A percentile compares a stretch with the other conserved stretches of the same genome.
Evolutionary conservation across 2,113 vertebrate species (phyloP).

Genomic region (Tupaia tana): DNA sequence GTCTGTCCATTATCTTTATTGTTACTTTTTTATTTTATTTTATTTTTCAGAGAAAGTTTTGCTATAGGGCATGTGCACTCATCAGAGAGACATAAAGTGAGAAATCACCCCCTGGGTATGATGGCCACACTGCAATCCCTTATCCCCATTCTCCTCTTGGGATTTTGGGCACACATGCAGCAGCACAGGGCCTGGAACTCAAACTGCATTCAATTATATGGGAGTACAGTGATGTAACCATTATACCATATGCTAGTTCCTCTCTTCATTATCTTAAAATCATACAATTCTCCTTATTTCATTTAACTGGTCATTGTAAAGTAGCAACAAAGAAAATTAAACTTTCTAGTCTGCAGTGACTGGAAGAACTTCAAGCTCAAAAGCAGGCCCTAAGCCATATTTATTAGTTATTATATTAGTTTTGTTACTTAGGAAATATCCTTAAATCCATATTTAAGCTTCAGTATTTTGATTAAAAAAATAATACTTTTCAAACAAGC

Average conservation of each 20-base stretch:
- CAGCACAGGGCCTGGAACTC: no score
- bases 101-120: no score
- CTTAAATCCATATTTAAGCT: not conserved
- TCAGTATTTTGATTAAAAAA: constrained; percentile 46
- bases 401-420: not conserved
- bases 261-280: constrained; percentile 40
- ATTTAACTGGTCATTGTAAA: constrained; percentile 26
- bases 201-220: no score
- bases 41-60: no score
- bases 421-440: constrained; percentile 24
- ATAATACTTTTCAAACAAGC: not conserved
- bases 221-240: no score
- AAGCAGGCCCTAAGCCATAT: not conserved
- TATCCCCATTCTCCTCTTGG: no score
- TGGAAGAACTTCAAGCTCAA: not conserved
- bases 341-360: not conserved
- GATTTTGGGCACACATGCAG: no score
- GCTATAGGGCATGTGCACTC: no score
- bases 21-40: no score
- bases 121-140: no score
- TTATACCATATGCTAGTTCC: not conserved
- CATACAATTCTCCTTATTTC: not conserved
- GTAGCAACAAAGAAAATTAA: not conserved
- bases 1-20: not conserved
- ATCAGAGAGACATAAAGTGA: no score